Conservation (phyloP, 1,140 invertebrate genomes). For the Bombus confusus region DNA sequence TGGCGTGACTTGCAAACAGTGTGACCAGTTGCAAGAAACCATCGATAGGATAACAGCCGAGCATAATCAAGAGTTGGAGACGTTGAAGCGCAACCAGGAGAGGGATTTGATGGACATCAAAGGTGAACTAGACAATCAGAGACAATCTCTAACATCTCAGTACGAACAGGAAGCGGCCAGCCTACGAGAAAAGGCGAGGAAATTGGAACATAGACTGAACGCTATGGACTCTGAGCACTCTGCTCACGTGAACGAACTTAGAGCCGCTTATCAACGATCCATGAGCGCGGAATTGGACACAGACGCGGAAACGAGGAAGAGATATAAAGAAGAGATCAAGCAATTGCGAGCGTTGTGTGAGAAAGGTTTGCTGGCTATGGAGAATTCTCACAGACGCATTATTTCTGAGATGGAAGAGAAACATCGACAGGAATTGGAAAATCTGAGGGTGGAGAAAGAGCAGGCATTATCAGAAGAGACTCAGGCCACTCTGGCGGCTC, state of each 20-base stretch:
- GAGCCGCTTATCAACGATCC: conserved; percentile 87
- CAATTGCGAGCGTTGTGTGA: conserved; percentile 92
- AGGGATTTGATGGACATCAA: conserved; percentile 78
- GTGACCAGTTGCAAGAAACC: conserved; percentile 83
- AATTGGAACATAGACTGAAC: conserved; percentile 86
- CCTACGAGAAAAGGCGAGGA: conserved; percentile 85
- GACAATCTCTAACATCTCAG: conserved; percentile 75
- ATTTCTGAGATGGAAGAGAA: conserved; percentile 93
- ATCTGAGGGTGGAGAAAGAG: conserved; percentile 91
- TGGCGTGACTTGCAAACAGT: conserved; percentile 84
- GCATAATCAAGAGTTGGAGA: conserved; percentile 76
- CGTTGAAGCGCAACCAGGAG: conserved; percentile 74
- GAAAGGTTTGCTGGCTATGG: conserved; percentile 93
- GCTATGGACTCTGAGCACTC: conserved; percentile 90
- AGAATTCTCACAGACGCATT: conserved; percentile 93
- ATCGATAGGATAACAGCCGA: conserved; percentile 74
- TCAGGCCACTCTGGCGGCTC: conserved; percentile 89
- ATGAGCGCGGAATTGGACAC: conserved; percentile 79
- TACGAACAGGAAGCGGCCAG: conserved; percentile 81
- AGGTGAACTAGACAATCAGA: conserved; percentile 81
- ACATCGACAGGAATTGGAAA: conserved; percentile 89
- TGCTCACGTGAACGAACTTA: conserved; percentile 88
- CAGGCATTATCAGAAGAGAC: conserved; percentile 95
- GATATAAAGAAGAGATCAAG: conserved; percentile 93
- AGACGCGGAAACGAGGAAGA: conserved; percentile 87